A percentile compares a stretch with the other conserved stretches of the same genome.
These are phyloP conservation scores for Anthophora plumipes DNA, from an alignment of 2,888 invertebrate species.

Conservation along the genomic window DNA sequence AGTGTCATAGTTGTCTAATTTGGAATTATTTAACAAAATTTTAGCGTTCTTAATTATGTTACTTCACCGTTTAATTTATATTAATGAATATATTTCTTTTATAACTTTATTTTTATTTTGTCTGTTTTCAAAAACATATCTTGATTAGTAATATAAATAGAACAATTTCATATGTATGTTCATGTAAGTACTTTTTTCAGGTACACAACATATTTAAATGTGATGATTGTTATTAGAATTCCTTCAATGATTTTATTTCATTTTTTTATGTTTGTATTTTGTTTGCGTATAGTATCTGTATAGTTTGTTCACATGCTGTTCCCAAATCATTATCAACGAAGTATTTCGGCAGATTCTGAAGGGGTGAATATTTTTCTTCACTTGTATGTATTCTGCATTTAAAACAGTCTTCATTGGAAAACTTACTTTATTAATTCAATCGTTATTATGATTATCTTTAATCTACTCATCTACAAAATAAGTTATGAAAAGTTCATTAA, in stretches of 20 bases:
- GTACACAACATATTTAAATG: neutral
- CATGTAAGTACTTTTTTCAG: conserved; percentile 4
- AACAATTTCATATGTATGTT: neutral
- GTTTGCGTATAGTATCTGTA: neutral
- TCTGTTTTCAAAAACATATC: neutral
- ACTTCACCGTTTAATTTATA: too few relatives aligned
- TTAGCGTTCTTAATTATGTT: too few relatives aligned
- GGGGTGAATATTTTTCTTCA: conserved; percentile 21
- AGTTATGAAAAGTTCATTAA: conserved; percentile 2
- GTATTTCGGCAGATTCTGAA: conserved; percentile 14
- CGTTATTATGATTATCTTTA: neutral
- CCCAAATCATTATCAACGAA: conserved; percentile 1
- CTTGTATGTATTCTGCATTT: neutral
- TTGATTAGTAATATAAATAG: neutral
- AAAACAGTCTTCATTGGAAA: conserved; percentile 15
- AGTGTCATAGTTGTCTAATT: too few relatives aligned
- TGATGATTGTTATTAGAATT: conserved; percentile 1
- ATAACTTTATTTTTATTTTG: too few relatives aligned
- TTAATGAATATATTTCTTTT: too few relatives aligned
- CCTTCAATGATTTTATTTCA: conserved; percentile 6
- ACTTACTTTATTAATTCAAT: conserved; percentile 5
- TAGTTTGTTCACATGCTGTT: conserved; percentile 3
- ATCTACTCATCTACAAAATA: conserved; percentile 9
- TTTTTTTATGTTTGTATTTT: conserved; percentile 9
- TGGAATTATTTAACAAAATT: neutral